Evolutionary conservation across 2,888 invertebrate genomes (phyloP).

Genomic region (Gastrophysa polygoni): DNA sequence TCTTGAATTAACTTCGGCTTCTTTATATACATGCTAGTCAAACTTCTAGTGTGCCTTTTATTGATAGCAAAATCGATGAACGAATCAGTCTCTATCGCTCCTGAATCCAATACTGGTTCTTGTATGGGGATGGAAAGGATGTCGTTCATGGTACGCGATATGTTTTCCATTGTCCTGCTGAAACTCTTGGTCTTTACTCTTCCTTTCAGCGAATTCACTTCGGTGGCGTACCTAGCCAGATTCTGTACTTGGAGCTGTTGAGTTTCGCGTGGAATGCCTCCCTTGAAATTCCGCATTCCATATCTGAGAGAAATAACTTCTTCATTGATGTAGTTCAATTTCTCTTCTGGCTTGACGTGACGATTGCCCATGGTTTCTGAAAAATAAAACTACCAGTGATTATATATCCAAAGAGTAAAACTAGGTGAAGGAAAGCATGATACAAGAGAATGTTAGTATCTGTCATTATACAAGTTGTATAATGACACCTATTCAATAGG

Average conservation of each 20-base stretch:
- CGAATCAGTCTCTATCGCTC: conserved; percentile 37
- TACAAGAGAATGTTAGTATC: too few relatives aligned
- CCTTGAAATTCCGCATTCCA: conserved; percentile 29
- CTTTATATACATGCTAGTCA: conserved; percentile 1
- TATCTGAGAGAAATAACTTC: conserved; percentile 37
- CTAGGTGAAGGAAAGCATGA: too few relatives aligned
- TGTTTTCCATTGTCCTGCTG: conserved; percentile 35
- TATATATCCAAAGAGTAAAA: too few relatives aligned
- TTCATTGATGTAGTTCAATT: conserved; percentile 35
- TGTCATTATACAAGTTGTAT: too few relatives aligned
- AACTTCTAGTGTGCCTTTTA: conserved; percentile 22
- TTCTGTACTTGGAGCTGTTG: conserved; percentile 30
- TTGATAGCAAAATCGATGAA: conserved; percentile 33
- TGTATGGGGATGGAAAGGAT: conserved; percentile 24
- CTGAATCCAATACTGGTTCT: conserved; percentile 28
- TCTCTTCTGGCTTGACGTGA: conserved; percentile 34
- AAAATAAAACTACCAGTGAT: too few relatives aligned
- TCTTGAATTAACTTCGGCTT: neutral
- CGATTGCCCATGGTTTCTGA: conserved; percentile 36
- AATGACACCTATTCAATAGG: too few relatives aligned
- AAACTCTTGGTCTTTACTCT: conserved; percentile 37
- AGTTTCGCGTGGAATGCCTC: conserved; percentile 28
- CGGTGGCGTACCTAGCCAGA: conserved; percentile 34
- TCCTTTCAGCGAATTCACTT: conserved; percentile 34
- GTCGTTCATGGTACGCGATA: conserved; percentile 38